Evolutionary conservation across 2,797 vertebrate genomes (phyloP), one percentile per base, ranked within the genome.

Genomic region (Astyanax mexicanus): DNA sequence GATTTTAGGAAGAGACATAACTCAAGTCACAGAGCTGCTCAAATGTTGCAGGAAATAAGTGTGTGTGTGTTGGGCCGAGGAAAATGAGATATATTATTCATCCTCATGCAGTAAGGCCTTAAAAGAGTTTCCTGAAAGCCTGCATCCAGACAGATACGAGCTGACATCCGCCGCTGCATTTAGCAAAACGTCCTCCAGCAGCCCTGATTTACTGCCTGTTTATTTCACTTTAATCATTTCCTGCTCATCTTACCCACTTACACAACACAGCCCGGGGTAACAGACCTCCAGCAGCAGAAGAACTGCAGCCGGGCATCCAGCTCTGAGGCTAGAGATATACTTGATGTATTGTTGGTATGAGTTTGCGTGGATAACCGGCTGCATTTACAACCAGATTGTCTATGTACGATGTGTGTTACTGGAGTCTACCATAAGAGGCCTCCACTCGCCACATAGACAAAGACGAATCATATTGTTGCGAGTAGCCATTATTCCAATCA

Each of bases 81-180:
- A 27, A 69, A 69, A 68, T 79, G 80, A 72, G 75, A 77, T 61
- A 90, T 89, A 80, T 80, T 84, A 92, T 91, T 91, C 83, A 91
- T 88, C 52, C 68, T 83, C 81, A 84, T 77, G 77, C 79, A 80
- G 83, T 74, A 82, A 77, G 79, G 58, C 76, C 72, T 85, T 87
- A 86, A 83, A 83, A 87, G 85, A 74, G 81, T 89, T 91, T 89
- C 86, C 82, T 88, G 81, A 90, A 90, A 88, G 85, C 86, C 44
- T 74, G 49, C 40, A 32, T 60, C 69, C 74, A 47, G 69, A 87
- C 49, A 80, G 79, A 89, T 86, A 54, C 66, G 80, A 85, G 32
- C 78, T 73, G 87, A 89, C 86, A 83, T 80, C 74, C 79, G 47
- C 65, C 79, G 81, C 67, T 51, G 64, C 84, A 80, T 82, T 83